Base-by-base conservation (phyloP, 92 coral and sea anemone genomes). In the Diadumene lineata region DNA sequence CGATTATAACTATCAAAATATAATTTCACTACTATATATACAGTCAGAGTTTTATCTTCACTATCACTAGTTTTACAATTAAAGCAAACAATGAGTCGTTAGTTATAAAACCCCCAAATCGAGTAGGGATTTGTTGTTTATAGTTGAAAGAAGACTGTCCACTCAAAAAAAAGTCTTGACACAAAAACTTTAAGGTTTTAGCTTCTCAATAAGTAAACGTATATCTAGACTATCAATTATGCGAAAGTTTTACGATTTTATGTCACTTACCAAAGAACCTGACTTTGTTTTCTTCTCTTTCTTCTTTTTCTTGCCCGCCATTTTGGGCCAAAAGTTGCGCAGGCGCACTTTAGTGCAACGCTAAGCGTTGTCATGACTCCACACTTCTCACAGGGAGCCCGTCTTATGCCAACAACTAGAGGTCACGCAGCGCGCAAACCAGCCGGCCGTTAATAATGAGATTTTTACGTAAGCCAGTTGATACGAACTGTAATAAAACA, bases 301-400 rank as follows among this genome's bases (percentile, higher is more conserved):
- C 78, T 91, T 89, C 77, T 94, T 94, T 66, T 94, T 94, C 63
- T 93, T 90, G 33, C 97, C 96, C 90, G 97, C 93, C 98, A 94
- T 94, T 84, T 91, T 91, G 89, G 79, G 69, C 67, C 72, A 51
- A 77, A 48, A 73, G 60, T 31, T 56, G 33, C 97, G 97, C 86
- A 80, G 56, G 83, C 97, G 92, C 90, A 77, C 34, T 19, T 23
- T 11, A 19, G 21, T 27, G 28, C n/a, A 29, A 77, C 34, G 82
- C 82, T 67, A 28, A n/a, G 18, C 18, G 65, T 77, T 33, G 67
- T 50, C 34, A 66, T 66, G 57, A 64, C 72, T 53, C 60, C 60
- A 53, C 8, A 6, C 18, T 53, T 53, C 19, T 53, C 60, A 4
- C 24, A 21, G n/a, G n/a, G n/a, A n/a, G n/a, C n/a, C n/a, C n/a